Evolutionary conservation across 2,113 vertebrate genomes (phyloP).

Genomic region (Strigops habroptila): DNA sequence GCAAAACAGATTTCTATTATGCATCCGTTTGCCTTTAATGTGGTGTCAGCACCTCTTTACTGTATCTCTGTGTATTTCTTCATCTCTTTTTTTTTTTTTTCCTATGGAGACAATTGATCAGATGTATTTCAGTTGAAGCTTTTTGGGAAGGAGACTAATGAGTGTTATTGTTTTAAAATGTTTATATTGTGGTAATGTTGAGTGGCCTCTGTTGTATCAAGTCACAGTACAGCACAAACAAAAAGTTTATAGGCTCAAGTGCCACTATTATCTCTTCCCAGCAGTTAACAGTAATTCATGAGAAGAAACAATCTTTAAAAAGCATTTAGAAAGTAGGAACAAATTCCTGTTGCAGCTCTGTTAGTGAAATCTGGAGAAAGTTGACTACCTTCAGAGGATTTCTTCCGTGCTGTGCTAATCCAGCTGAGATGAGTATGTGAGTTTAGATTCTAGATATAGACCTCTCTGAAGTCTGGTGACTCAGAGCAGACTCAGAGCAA

Average conservation of each 20-base stretch:
- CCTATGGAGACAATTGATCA: neutral
- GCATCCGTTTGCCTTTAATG: slow-evolving; percentile 19
- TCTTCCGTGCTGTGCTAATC: neutral
- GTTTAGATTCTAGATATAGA: neutral
- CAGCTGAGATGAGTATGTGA: slow-evolving; percentile 1
- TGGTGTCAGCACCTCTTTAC: slow-evolving; percentile 19
- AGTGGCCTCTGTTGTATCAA: neutral
- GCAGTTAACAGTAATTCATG: slow-evolving; percentile 5
- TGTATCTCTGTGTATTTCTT: neutral
- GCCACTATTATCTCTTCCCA: neutral
- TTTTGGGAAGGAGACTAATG: slow-evolving; percentile 20
- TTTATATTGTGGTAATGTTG: neutral
- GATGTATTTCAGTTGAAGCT: neutral
- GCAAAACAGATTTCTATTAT: slow-evolving; percentile 27
- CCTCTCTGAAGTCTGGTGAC: slow-evolving; percentile 34
- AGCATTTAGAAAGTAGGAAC: neutral
- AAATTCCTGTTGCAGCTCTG: neutral
- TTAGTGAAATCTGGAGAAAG: neutral
- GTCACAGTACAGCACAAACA: neutral
- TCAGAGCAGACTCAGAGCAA: slow-evolving; percentile 24
- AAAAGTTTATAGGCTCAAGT: neutral
- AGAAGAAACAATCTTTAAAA: neutral
- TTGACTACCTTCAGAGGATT: neutral
- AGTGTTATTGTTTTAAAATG: neutral
- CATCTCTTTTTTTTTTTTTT: neutral